Conservation (phyloP, 2,113 vertebrate genomes). For the Daubentonia madagascariensis region DNA sequence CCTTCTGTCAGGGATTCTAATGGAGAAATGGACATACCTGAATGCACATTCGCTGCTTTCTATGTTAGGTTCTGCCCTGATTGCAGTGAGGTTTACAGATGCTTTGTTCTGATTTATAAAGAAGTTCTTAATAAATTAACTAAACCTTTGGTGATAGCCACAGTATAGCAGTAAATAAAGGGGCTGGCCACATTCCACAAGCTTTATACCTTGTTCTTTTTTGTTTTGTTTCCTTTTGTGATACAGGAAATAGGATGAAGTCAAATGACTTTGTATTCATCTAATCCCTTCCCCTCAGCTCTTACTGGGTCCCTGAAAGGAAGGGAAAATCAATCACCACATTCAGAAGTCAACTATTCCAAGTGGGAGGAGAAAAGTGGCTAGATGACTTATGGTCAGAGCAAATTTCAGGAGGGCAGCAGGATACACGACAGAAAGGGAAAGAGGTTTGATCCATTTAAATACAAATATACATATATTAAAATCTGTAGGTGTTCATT, state of each 20-base stretch:
- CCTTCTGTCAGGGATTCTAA: slow-evolving; percentile 60
- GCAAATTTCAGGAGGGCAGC: neutral
- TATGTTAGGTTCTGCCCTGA: slow-evolving; percentile 58
- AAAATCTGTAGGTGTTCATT: neutral
- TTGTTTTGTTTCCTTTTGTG: neutral
- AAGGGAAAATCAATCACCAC: neutral
- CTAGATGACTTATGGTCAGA: neutral
- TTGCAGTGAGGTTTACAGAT: slow-evolving; percentile 62
- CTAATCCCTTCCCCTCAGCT: neutral
- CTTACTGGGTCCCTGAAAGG: neutral
- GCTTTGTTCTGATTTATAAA: slow-evolving; percentile 75
- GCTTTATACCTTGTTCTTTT: neutral
- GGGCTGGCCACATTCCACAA: slow-evolving; percentile 54
- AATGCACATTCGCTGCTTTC: slow-evolving; percentile 46
- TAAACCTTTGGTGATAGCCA: slow-evolving; percentile 67
- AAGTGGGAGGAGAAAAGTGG: neutral
- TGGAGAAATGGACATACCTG: slow-evolving; percentile 7
- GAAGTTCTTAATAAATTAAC: slow-evolving; percentile 78
- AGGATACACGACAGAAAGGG: neutral
- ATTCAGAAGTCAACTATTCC: neutral
- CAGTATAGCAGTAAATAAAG: slow-evolving; percentile 59
- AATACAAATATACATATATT: neutral
- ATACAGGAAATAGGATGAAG: neutral
- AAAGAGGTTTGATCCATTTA: too few species aligned
- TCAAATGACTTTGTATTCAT: neutral